phyloP scores from a whole-genome alignment of 2,113 vertebrate species.

The Anas platyrhynchos region DNA sequence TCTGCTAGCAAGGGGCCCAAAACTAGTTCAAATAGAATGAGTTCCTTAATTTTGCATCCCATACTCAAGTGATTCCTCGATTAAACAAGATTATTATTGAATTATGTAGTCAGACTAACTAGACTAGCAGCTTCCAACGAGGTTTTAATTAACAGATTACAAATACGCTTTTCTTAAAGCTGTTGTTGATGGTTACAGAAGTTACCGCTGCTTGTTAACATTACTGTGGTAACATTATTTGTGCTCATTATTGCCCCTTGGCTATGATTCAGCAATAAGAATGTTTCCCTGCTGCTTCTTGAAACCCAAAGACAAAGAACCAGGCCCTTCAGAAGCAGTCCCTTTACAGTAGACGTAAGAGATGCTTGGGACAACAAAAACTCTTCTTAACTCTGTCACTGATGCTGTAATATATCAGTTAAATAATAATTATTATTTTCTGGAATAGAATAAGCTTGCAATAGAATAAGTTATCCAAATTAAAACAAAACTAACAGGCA shows the following conservation, averaged over 20 bases:
- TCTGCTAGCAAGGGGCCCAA: too few relatives aligned
- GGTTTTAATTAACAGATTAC: neutral
- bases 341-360: neutral
- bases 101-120: neutral
- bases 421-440: neutral
- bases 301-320: neutral
- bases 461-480: neutral
- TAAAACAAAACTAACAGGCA: neutral
- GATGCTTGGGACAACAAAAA: neutral
- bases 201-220: neutral
- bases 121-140: neutral
- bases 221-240: neutral
- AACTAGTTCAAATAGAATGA: neutral
- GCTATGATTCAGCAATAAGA: neutral
- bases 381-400: neutral
- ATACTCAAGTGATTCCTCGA: neutral
- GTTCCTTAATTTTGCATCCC: neutral
- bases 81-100: neutral
- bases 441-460: neutral
- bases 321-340: too few relatives aligned
- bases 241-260: neutral
- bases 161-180: neutral
- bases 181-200: neutral
- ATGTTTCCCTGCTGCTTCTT: neutral
- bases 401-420: neutral